A percentile compares a stretch with the other conserved stretches of the same genome.
Evolutionary conservation across 2,888 invertebrate species (phyloP).

Genomic region (Netelia melanura): DNA sequence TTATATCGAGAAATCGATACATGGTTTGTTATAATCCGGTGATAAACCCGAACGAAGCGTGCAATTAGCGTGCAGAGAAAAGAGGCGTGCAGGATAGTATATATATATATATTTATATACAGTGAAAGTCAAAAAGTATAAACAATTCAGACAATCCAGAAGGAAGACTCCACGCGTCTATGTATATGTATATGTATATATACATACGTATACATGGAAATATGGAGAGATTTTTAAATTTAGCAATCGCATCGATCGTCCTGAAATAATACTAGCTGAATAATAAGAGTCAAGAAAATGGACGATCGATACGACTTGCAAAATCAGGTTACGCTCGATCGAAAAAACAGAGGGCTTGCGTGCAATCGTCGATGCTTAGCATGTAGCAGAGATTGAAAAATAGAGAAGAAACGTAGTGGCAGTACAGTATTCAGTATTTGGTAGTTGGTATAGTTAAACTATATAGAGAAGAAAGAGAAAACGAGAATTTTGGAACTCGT

Average conservation of each 20-base stretch:
- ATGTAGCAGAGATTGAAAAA: constrained; percentile 62
- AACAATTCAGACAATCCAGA: constrained; percentile 68
- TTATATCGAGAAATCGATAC: constrained; percentile 39
- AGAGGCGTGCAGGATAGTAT: constrained; percentile 79
- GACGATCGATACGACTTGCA: constrained; percentile 47
- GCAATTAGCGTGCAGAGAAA: constrained; percentile 83
- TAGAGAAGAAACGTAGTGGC: constrained; percentile 39
- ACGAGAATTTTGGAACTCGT: constrained; percentile 60
- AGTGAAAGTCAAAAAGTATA: constrained; percentile 62
- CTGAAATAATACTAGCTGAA: neutral
- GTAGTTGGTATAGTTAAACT: constrained; percentile 25
- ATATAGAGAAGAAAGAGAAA: constrained; percentile 55
- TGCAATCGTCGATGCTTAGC: constrained; percentile 63
- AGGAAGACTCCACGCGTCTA: constrained; percentile 39
- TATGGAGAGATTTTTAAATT: constrained; percentile 8
- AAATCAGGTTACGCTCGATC: constrained; percentile 37
- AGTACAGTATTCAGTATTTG: constrained; percentile 37
- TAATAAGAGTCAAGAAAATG: neutral
- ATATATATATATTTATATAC: constrained; percentile 44
- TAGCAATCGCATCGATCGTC: constrained; percentile 37
- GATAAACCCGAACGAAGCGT: constrained; percentile 79
- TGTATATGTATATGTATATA: neutral
- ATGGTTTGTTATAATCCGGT: constrained; percentile 70
- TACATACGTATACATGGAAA: neutral
- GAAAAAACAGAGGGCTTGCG: constrained; percentile 52